Evolutionary conservation across 2,888 invertebrate genomes (phyloP).

Genomic region (Nephrotoma flavescens): DNA sequence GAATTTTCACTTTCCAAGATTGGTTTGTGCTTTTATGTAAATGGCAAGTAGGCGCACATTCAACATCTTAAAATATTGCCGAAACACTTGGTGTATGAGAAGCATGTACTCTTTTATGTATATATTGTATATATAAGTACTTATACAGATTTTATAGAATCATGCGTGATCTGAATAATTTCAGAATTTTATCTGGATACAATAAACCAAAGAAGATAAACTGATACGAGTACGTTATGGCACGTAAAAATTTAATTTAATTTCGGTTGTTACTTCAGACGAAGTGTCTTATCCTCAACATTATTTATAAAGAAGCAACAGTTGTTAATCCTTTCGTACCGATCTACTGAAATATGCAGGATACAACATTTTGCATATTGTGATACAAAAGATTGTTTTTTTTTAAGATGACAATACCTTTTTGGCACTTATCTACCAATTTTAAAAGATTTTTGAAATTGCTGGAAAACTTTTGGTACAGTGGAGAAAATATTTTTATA

Average conservation of each 20-base stretch:
- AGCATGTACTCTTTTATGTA: too few relatives aligned
- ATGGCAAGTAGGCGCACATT: background rate
- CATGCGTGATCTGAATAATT: background rate
- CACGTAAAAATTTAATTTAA: background rate
- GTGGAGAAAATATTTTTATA: too few relatives aligned
- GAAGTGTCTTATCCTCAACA: background rate
- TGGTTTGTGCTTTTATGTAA: background rate
- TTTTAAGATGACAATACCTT: too few relatives aligned
- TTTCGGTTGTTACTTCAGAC: background rate
- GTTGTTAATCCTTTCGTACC: background rate
- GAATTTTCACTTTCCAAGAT: background rate
- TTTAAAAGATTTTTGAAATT: too few relatives aligned
- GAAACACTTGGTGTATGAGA: background rate
- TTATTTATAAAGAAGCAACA: background rate
- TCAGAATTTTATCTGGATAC: background rate
- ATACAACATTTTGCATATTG: too few relatives aligned
- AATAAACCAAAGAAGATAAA: background rate
- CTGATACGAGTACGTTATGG: background rate
- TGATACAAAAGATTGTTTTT: too few relatives aligned
- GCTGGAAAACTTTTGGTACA: too few relatives aligned
- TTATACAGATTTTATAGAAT: background rate
- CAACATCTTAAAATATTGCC: background rate
- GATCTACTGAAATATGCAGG: background rate
- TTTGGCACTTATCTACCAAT: too few relatives aligned
- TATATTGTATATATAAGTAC: too few relatives aligned